These are phyloP conservation scores for Tetrao urogallus DNA, from an alignment of 2,113 vertebrate species.

Conservation along the genomic window DNA sequence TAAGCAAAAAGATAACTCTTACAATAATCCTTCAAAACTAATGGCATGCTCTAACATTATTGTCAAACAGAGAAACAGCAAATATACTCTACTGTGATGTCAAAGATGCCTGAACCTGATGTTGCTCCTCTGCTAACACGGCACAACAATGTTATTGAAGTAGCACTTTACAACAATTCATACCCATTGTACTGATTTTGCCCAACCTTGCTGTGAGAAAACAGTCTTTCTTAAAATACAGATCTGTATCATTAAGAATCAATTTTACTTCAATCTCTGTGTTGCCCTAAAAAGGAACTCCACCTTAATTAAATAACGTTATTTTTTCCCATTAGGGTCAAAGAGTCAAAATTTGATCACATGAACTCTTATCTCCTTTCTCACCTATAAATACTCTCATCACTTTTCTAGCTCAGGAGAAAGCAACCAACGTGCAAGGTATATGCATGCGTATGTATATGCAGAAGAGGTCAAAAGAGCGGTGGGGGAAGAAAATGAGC, in stretches of 20 bases:
- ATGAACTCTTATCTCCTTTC: neutral
- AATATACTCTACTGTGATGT: conserved; percentile 3
- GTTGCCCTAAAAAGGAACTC: conserved; percentile 36
- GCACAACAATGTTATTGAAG: conserved; percentile 8
- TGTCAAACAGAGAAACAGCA: conserved; percentile 12
- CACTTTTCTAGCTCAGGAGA: neutral
- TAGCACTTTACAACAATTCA: conserved; percentile 24
- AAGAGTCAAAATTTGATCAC: conserved; percentile 34
- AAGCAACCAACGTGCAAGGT: neutral
- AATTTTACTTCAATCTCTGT: conserved; percentile 3
- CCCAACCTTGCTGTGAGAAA: neutral
- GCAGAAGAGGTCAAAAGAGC: neutral
- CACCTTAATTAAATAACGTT: conserved; percentile 41
- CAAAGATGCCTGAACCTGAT: conserved; percentile 37
- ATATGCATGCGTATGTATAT: neutral
- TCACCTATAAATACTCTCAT: neutral
- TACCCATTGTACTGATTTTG: conserved; percentile 14
- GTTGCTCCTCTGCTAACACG: conserved; percentile 2
- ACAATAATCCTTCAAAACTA: conserved; percentile 15
- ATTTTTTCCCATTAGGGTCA: neutral
- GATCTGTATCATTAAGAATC: conserved; percentile 37
- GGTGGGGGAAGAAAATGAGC: neutral
- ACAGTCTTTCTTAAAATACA: neutral
- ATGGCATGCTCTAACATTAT: neutral
- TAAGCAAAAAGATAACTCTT: neutral